Evolutionary conservation across 2,888 invertebrate genomes (phyloP).

Genomic region (Leucophenga montana): DNA sequence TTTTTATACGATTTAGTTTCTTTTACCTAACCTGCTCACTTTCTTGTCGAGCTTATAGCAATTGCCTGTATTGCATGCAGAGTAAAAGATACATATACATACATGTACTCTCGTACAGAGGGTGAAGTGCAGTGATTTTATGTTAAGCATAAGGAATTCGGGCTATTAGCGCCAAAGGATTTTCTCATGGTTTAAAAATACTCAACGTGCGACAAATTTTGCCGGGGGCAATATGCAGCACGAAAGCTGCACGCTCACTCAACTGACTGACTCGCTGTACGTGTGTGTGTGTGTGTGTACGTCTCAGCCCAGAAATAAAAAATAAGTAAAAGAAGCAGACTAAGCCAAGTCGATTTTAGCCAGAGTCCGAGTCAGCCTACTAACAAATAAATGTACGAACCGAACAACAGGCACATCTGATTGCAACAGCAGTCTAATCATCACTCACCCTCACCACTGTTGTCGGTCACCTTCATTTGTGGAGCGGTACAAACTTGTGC

Average conservation of each 20-base stretch:
- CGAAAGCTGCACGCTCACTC: constrained; percentile 62
- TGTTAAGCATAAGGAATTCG: constrained; percentile 68
- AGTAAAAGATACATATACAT: constrained; percentile 19
- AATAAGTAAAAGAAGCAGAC: constrained; percentile 8
- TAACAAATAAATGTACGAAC: constrained; percentile 26
- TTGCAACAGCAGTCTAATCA: constrained; percentile 2
- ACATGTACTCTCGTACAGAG: constrained; percentile 34
- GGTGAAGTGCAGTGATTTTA: constrained; percentile 58
- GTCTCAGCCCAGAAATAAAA: constrained; percentile 14
- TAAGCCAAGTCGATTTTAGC: background rate
- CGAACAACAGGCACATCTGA: constrained; percentile 24
- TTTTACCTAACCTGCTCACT: background rate
- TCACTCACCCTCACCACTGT: background rate
- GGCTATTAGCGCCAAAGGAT: constrained; percentile 72
- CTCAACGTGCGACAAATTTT: constrained; percentile 64
- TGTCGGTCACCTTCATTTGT: background rate
- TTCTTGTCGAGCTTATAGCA: background rate
- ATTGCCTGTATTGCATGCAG: constrained; percentile 43
- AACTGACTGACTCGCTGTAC: constrained; percentile 1
- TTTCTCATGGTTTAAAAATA: constrained; percentile 72
- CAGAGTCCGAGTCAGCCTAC: constrained; percentile 12
- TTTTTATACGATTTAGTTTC: constrained; percentile 1
- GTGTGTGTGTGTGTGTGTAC: no score
- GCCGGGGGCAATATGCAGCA: constrained; percentile 63
- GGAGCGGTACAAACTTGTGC: constrained; percentile 20